Conservation (phyloP, 2,888 invertebrate species). For the Ichneumoninae sp. region DNA sequence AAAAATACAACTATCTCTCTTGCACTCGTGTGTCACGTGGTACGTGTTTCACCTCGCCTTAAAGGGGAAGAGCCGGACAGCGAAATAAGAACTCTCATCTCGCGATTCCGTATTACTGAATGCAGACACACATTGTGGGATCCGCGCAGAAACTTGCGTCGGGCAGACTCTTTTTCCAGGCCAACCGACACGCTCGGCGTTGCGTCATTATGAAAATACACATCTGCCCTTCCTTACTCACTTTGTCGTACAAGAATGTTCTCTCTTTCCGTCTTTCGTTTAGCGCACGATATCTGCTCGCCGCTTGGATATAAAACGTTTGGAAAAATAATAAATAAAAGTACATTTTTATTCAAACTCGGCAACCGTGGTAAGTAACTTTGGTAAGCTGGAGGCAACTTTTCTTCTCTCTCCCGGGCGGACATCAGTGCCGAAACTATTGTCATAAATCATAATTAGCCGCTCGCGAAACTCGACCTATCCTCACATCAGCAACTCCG, state of each 20-base stretch:
- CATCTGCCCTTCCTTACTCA: neutral
- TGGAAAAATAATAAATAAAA: neutral
- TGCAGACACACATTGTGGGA: neutral
- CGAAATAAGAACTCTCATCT: neutral
- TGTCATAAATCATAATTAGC: slow-evolving; percentile 4
- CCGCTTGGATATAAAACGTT: neutral
- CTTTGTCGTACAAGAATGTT: neutral
- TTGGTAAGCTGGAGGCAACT: neutral
- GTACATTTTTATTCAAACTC: neutral
- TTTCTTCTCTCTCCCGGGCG: neutral
- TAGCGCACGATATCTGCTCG: neutral
- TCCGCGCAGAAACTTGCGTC: neutral
- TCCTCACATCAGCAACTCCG: neutral
- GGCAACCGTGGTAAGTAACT: neutral
- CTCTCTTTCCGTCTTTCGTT: neutral
- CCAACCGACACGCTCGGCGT: neutral
- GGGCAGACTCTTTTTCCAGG: neutral
- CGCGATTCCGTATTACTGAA: neutral
- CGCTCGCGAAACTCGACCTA: neutral
- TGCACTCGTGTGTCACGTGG: too few species aligned
- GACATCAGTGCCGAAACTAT: neutral
- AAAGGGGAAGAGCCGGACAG: neutral
- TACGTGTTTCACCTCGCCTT: neutral
- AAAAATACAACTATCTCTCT: too few species aligned
- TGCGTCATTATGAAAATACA: slow-evolving; percentile 6